Percentiles rank a stretch among this genome's conserved stretches.
Evolutionary conservation across 2,113 vertebrate genomes (phyloP).

Genomic region (Chlorodrepanis virens): DNA sequence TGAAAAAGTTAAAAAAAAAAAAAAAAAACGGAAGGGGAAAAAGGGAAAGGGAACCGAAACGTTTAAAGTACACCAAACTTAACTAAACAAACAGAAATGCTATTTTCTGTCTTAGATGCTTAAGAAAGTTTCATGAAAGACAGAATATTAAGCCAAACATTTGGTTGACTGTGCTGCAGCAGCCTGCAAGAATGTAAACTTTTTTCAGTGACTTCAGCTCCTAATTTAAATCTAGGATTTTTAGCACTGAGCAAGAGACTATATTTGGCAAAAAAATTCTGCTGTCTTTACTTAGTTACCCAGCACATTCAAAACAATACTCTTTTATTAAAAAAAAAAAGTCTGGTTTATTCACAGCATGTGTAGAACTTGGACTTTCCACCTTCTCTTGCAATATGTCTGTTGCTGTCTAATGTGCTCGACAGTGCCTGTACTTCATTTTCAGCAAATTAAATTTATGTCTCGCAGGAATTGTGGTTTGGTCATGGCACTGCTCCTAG

Average conservation of each 20-base stretch:
- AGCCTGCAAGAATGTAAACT: conserved; percentile 76
- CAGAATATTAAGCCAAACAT: conserved; percentile 74
- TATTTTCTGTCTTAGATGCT: conserved; percentile 67
- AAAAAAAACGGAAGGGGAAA: accelerated
- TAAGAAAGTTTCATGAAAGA: conserved; percentile 70
- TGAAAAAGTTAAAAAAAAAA: background rate
- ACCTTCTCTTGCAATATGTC: conserved; percentile 68
- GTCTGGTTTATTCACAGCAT: conserved; percentile 77
- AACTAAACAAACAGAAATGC: conserved; percentile 65
- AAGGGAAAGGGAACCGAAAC: background rate
- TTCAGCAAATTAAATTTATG: conserved; percentile 76
- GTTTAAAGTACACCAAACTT: no score
- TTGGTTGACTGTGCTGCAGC: conserved; percentile 74
- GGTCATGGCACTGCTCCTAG: conserved; percentile 71
- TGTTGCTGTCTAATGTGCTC: conserved; percentile 72
- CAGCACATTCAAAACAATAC: conserved; percentile 77
- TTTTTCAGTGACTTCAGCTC: conserved; percentile 76
- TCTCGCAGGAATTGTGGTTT: conserved; percentile 75
- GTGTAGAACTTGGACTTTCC: conserved; percentile 73
- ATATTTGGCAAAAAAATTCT: conserved; percentile 85
- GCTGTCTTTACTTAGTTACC: conserved; percentile 72
- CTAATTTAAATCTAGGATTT: conserved; percentile 77
- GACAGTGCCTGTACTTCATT: conserved; percentile 73
- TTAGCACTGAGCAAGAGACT: conserved; percentile 76
- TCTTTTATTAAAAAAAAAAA: conserved; percentile 69